Evolutionary conservation across 1,140 invertebrate species (phyloP), one percentile per base, ranked within the genome.

Genomic region (Drosophila miranda): DNA sequence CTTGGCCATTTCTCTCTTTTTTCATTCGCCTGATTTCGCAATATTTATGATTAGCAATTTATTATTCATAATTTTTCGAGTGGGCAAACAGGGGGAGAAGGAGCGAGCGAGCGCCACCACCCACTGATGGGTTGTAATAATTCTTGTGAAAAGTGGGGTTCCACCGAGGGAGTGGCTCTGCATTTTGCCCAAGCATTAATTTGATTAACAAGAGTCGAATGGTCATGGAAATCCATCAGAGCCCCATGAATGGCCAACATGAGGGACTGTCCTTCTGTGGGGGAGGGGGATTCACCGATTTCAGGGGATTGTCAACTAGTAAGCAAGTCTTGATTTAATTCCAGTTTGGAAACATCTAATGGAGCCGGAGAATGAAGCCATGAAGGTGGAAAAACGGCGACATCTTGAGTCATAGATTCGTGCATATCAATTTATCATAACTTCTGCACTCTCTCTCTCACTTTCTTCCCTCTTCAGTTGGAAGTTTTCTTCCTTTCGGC

Each of bases 31-130:
- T 72, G 86, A 89, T 86, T 89, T 86, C 78, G 86, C 86, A 89
- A 89, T 89, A 89, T 89, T 89, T 89, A 89, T 89, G 86, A 89
- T 89, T 89, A 89, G 86, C 86, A 84, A 89, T 89, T 89, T 89
- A 89, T 89, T 89, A 89, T 89, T 89, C 86, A 89, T 89, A 80
- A 86, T 87, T 87, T 38, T 87, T 88, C 63, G 63, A 82, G 75
- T 72, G 75, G 51, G 75, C 83, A 88, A 82, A 87, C 82, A 81
- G 60, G 74, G 46, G 21, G 43, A 16, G 26, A n/a, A n/a, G n/a
- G n/a, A n/a, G n/a, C n/a, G n/a, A n/a, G n/a, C n/a, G n/a, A n/a
- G n/a, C n/a, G n/a, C n/a, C n/a, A n/a, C 63, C 34, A 11, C 11
- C 11, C 34, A 38, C 34, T 78, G 63, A 78, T 82, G 74, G 53